phyloP scores from a whole-genome alignment of 2,797 vertebrate genomes.

The Helarctos malayanus region DNA sequence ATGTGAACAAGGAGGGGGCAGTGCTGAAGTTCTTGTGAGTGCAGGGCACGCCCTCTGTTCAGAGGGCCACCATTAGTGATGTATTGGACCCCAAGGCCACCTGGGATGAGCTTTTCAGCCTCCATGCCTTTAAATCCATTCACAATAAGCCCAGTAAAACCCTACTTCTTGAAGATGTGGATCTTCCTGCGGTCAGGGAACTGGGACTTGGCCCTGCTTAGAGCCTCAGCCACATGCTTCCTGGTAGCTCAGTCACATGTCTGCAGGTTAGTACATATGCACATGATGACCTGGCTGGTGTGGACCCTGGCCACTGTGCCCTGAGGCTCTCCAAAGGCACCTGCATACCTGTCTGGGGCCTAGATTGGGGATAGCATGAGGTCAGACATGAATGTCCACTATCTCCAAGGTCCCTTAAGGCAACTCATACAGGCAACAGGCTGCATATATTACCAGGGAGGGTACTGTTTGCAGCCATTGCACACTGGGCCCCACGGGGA shows the following conservation, averaged over 20 bases:
- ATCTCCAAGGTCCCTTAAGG: neutral
- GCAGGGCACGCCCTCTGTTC: neutral
- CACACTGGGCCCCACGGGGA: neutral
- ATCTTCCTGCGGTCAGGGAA: neutral
- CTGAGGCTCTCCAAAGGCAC: neutral
- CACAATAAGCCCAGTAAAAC: neutral
- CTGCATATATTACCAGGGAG: neutral
- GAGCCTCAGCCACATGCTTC: neutral
- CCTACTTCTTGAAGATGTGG: neutral
- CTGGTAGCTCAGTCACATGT: neutral
- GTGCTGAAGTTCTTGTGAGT: neutral
- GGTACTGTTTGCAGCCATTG: neutral
- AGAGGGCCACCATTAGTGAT: neutral
- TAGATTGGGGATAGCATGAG: neutral
- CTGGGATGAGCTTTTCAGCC: neutral
- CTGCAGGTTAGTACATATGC: neutral
- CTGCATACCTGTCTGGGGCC: neutral
- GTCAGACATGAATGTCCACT: neutral
- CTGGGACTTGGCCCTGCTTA: neutral
- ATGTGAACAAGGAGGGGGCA: neutral
- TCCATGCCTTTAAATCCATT: neutral
- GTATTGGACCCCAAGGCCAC: neutral
- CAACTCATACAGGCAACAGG: neutral
- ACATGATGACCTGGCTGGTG: neutral
- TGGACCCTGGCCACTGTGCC: neutral